Evolutionary conservation across 2,113 vertebrate genomes (phyloP).

Genomic region (human): DNA sequence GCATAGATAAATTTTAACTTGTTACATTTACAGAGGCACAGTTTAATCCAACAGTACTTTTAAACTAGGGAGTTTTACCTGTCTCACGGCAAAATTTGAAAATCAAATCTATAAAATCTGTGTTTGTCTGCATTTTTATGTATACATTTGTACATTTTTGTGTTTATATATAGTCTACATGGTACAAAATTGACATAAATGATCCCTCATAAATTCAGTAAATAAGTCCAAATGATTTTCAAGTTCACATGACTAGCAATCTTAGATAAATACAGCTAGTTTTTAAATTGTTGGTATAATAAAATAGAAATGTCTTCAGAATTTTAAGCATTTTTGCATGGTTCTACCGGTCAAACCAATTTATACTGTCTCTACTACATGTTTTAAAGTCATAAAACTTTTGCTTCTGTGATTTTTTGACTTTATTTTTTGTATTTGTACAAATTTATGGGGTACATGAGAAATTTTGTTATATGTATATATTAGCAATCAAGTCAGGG

Average conservation of each 20-base stretch:
- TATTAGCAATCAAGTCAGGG: no score
- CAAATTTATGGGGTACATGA: no score
- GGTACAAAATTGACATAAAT: neutral
- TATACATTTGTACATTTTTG: neutral
- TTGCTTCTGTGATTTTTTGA: neutral
- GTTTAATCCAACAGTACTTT: neutral
- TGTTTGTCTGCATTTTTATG: neutral
- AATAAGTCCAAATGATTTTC: neutral
- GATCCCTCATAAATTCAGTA: neutral
- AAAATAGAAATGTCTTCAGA: neutral
- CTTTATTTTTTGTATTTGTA: no score
- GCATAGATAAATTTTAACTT: neutral
- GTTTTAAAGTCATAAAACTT: neutral
- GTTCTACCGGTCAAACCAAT: neutral
- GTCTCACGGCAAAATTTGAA: neutral
- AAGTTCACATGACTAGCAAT: neutral
- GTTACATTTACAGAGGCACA: neutral
- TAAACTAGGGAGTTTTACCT: neutral
- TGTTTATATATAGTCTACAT: neutral
- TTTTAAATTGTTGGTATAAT: neutral
- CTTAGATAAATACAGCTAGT: neutral
- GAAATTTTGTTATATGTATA: no score
- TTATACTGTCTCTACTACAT: neutral
- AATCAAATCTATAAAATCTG: neutral
- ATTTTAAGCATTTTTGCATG: neutral